phyloP scores from a whole-genome alignment of 92 coral and sea anemone species.

The Ricordea florida region DNA sequence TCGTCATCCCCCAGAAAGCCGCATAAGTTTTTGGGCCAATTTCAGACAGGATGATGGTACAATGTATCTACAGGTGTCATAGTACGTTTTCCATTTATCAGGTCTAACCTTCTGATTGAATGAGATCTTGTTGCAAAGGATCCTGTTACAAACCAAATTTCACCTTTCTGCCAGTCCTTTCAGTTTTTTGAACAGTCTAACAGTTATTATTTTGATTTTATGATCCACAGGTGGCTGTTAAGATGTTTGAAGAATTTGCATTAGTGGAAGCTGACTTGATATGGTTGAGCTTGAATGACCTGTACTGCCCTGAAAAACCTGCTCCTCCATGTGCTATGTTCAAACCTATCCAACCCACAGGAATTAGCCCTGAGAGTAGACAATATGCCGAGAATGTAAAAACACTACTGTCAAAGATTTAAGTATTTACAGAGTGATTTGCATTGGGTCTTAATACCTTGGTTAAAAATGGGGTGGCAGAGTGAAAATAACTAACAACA shows the following conservation, averaged over 20 bases:
- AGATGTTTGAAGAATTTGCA: conserved; percentile 61
- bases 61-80: too few relatives aligned
- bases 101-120: too few relatives aligned
- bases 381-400: conserved; percentile 77
- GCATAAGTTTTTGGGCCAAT: too few relatives aligned
- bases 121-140: too few relatives aligned
- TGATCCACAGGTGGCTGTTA: conserved; percentile 68
- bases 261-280: conserved; percentile 86
- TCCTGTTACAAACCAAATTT: too few relatives aligned
- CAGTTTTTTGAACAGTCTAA: too few relatives aligned
- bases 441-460: neutral
- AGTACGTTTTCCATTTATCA: too few relatives aligned
- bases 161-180: too few relatives aligned
- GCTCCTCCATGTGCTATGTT: conserved; percentile 69
- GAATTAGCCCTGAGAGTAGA: conserved; percentile 63
- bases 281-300: conserved; percentile 86
- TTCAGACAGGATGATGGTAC: too few relatives aligned
- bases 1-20: too few relatives aligned
- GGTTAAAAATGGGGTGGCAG: neutral
- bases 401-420: conserved; percentile 33
- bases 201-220: neutral
- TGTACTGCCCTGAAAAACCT: conserved; percentile 71
- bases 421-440: neutral
- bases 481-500: neutral
- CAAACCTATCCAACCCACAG: conserved; percentile 51